Base-by-base conservation (phyloP, 2,113 vertebrate species). In the Himantopus leucocephalus region DNA sequence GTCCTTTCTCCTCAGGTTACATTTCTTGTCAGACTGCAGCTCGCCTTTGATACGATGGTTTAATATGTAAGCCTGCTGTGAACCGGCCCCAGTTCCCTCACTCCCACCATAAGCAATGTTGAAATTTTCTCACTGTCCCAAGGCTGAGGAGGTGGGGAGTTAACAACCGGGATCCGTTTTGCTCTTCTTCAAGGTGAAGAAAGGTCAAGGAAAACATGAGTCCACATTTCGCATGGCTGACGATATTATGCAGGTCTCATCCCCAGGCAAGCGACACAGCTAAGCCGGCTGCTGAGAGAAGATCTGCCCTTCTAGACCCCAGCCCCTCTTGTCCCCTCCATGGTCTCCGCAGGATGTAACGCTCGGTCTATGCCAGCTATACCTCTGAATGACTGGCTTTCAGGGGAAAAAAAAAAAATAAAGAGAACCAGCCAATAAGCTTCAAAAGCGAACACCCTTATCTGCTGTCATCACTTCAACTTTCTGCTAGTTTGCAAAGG, bases 381-480 rank as follows among this genome's bases (percentile, higher is more conserved):
- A 87, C 92, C 87, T 91, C 94, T 91, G 66, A 96, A 96, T 92
- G 94, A 94, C 92, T 94, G 83, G 71, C 90, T 96, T 96, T 73
- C 75, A 21, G 85, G 43, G 17, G 29, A 1, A 35, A 81, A 93
- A 89, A 89, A 39, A 91, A 93, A 85, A n/a, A 56, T 68, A 39
- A 70, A 68, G 48, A 87, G 94, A 79, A 96, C 53, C 91, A 90
- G 86, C 97, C 97, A 97, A 96, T 97, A 85, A 95, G 93, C 88
- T 97, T 96, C 92, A 95, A 93, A 98, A 95, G 94, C 9, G 80
- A 91, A 93, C 84, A 96, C 58, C 80, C 97, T 97, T 97, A 97
- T 98, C 97, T 94, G 92, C 96, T 97, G 97, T 98, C 97, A 96
- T 98, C 97, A 91, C 95, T 95, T 97, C 94, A 97, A 96, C 97